These are phyloP conservation scores for Troides aeacus DNA, from an alignment of 2,888 invertebrate species.

Conservation along the genomic window DNA sequence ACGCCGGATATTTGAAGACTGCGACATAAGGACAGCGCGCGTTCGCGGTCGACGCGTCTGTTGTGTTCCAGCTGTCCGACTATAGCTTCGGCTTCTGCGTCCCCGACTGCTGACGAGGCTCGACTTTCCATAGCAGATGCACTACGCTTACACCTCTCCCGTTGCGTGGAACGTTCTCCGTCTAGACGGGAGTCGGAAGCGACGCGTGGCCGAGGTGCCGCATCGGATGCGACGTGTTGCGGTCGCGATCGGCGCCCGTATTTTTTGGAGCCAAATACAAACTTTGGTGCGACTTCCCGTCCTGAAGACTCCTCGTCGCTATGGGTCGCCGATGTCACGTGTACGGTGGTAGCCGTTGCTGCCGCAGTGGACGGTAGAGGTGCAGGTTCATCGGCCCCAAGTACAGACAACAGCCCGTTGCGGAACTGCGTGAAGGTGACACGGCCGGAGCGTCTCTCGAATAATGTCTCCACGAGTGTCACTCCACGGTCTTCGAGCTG, in stretches of 20 bases:
- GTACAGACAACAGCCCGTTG: constrained; percentile 85
- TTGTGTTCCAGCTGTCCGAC: constrained; percentile 54
- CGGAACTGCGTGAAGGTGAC: constrained; percentile 87
- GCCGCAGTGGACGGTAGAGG: constrained; percentile 36
- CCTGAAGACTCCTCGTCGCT: constrained; percentile 81
- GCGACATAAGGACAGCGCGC: constrained; percentile 63
- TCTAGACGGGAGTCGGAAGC: constrained; percentile 61
- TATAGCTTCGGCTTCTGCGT: constrained; percentile 31
- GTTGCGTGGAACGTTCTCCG: constrained; percentile 46
- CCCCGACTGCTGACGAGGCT: constrained; percentile 26
- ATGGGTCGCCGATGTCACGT: constrained; percentile 37
- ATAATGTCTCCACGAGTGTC: constrained; percentile 81
- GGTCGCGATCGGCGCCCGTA: constrained; percentile 87
- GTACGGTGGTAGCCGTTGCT: constrained; percentile 29
- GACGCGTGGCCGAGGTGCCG: constrained; percentile 48
- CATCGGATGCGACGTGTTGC: constrained; percentile 50
- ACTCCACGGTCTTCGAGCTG: constrained; percentile 87
- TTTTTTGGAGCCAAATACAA: constrained; percentile 86
- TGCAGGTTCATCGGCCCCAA: constrained; percentile 77
- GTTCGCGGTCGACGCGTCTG: constrained; percentile 55
- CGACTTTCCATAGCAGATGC: constrained; percentile 56
- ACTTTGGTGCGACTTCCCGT: constrained; percentile 86
- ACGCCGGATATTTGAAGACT: constrained; percentile 62
- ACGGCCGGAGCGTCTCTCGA: constrained; percentile 71
- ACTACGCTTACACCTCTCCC: constrained; percentile 54